Conservation (phyloP, 2,797 vertebrate species). For the Esox lucius region DNA sequence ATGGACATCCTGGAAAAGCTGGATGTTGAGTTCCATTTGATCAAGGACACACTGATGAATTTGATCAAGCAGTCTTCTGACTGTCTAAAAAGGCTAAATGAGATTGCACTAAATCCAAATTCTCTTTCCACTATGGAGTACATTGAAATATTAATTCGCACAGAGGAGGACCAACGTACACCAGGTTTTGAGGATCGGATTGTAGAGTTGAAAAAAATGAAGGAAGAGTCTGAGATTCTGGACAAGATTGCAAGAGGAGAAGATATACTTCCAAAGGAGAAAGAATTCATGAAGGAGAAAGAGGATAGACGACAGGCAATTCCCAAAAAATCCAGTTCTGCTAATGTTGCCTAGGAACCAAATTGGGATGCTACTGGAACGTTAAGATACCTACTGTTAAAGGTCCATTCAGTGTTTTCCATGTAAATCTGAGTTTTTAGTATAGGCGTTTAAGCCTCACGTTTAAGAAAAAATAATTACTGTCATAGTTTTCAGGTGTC, state of each 20-base stretch:
- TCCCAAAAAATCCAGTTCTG: background rate
- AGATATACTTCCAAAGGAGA: constrained; percentile 14
- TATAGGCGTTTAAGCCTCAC: too few species aligned
- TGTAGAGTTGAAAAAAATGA: constrained; percentile 16
- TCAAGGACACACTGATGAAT: constrained; percentile 21
- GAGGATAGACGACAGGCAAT: background rate
- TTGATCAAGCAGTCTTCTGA: constrained; percentile 33
- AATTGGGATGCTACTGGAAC: too few species aligned
- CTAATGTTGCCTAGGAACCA: too few species aligned
- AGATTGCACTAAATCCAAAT: constrained; percentile 42
- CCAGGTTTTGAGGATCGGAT: constrained; percentile 43
- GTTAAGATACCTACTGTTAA: too few species aligned
- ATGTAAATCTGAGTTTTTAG: too few species aligned
- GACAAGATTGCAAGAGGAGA: constrained; percentile 34
- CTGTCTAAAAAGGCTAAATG: constrained; percentile 38
- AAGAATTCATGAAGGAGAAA: background rate
- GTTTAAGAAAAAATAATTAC: too few species aligned
- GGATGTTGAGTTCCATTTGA: constrained; percentile 8
- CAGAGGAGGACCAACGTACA: constrained; percentile 32
- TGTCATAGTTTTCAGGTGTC: too few species aligned
- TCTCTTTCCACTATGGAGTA: constrained; percentile 36
- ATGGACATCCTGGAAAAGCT: constrained; percentile 24
- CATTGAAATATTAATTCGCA: constrained; percentile 41
- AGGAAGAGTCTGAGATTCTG: constrained; percentile 1
- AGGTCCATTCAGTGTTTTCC: too few species aligned